Percentiles rank a stretch among this genome's conserved stretches.
These are phyloP conservation scores for Stomatorhinus ivindoensis DNA, from an alignment of 2,113 vertebrate species.

Conservation along the genomic window DNA sequence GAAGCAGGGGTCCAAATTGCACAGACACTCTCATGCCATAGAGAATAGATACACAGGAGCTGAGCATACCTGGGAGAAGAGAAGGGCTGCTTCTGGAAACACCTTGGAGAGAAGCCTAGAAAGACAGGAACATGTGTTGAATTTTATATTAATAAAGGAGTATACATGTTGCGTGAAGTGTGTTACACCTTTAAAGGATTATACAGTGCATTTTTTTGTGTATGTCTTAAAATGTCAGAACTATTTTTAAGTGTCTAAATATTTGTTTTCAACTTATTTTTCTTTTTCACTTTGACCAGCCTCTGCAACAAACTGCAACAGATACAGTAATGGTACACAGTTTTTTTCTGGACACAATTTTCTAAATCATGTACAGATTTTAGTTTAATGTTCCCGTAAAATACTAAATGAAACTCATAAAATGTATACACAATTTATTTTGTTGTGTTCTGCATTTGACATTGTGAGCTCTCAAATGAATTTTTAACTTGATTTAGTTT, in stretches of 20 bases:
- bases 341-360: neutral
- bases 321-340: neutral
- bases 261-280: too few relatives aligned
- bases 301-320: neutral
- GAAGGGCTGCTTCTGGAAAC: neutral
- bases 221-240: neutral
- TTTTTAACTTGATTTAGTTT: neutral
- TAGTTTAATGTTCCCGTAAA: neutral
- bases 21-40: neutral
- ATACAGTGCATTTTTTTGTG: neutral
- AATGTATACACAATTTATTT: neutral
- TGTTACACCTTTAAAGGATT: neutral
- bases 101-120: neutral
- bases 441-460: neutral
- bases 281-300: neutral
- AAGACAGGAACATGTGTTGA: neutral
- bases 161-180: neutral
- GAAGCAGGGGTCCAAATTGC: constrained; percentile 37
- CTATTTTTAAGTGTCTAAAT: neutral
- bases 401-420: neutral
- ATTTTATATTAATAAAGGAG: neutral
- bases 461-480: neutral
- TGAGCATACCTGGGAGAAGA: neutral
- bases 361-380: neutral
- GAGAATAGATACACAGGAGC: neutral